phyloP scores from a whole-genome alignment of 2,113 vertebrate genomes.

The Sinocyclocheilus rhinocerous region DNA sequence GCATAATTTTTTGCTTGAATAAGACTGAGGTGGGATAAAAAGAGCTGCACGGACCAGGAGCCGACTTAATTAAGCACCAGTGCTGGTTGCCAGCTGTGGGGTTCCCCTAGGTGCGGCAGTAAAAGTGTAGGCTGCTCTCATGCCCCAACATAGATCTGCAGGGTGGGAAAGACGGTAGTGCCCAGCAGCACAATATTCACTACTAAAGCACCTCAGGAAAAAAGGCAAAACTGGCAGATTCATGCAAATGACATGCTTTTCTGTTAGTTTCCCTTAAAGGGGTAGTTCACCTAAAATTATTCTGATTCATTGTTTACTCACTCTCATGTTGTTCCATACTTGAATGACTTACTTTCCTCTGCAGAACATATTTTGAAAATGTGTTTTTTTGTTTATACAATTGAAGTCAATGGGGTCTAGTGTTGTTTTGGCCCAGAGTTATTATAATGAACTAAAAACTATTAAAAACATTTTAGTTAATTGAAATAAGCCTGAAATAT shows the following conservation, averaged over 20 bases:
- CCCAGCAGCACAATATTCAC: neutral
- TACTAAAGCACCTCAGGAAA: neutral
- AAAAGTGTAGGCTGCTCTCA: neutral
- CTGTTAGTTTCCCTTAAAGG: neutral
- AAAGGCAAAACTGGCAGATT: neutral
- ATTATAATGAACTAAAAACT: neutral
- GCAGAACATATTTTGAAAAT: neutral
- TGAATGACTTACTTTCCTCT: neutral
- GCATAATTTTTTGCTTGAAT: constrained; percentile 49
- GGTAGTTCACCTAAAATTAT: neutral
- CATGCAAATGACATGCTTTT: neutral
- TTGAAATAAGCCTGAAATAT: neutral
- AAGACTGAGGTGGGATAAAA: constrained; percentile 14
- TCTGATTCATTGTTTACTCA: neutral
- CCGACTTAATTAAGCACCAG: constrained; percentile 50
- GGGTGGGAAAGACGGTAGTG: neutral
- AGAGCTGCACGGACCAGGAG: constrained; percentile 38
- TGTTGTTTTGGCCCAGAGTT: neutral
- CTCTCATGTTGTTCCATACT: neutral
- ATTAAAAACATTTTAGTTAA: neutral
- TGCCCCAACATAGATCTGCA: neutral
- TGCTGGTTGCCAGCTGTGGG: constrained; percentile 25
- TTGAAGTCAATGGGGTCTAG: neutral
- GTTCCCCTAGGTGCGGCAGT: constrained; percentile 32
- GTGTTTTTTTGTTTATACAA: neutral